These are phyloP conservation scores for Centropus unirufus DNA, from an alignment of 2,113 vertebrate genomes.

Conservation along the genomic window DNA sequence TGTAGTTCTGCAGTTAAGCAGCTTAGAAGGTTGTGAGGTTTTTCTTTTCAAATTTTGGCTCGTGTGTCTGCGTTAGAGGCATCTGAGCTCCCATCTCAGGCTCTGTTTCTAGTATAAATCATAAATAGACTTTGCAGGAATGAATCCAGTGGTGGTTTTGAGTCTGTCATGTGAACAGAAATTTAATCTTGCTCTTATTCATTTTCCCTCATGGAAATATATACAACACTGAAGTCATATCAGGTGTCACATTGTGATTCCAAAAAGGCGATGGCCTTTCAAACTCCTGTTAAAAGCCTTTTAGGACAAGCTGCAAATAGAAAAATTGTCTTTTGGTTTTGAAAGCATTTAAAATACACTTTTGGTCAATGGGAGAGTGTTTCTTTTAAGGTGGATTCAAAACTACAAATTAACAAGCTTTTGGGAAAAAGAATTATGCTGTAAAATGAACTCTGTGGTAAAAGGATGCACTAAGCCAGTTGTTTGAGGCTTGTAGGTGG, in stretches of 20 bases:
- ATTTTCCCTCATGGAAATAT: not conserved
- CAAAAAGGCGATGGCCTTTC: not conserved
- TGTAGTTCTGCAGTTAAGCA: not conserved
- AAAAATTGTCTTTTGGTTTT: not conserved
- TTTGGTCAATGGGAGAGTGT: not conserved
- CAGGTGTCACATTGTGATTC: not conserved
- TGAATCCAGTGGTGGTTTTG: not conserved
- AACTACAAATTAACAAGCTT: not conserved
- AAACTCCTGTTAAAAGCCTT: not conserved
- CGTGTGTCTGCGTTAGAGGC: fast-evolving
- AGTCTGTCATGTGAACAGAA: not conserved
- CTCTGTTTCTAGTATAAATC: not conserved
- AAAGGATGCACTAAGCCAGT: not conserved
- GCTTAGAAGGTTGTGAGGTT: not conserved
- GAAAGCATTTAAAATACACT: not conserved
- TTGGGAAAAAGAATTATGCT: not conserved
- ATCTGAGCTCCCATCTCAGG: not conserved
- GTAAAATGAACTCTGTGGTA: not conserved
- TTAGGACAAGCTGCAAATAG: not conserved
- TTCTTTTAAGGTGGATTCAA: not conserved
- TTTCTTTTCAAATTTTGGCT: not conserved
- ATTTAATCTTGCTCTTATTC: not conserved
- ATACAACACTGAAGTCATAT: not conserved
- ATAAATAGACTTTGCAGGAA: not conserved
- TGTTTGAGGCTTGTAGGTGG: not conserved